Evolutionary conservation across 2,888 invertebrate species (phyloP).

Genomic region (Flabesymbios commensalis): DNA sequence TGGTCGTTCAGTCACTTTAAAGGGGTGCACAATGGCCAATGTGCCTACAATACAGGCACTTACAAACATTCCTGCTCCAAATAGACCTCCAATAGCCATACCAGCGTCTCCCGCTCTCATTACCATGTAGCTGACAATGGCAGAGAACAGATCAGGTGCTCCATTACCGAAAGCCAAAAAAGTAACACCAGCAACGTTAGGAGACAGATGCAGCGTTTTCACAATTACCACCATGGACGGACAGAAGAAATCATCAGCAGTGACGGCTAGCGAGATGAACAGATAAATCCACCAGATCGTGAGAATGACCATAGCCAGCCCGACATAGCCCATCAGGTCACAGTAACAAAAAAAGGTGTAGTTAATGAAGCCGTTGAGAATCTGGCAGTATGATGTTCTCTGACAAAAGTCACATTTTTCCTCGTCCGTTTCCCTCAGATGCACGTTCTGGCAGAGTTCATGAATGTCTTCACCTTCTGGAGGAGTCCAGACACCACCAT

Average conservation of each 20-base stretch:
- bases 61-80: conserved; percentile 68
- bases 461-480: no score
- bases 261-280: no score
- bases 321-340: no score
- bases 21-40: conserved; percentile 66
- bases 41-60: conserved; percentile 68
- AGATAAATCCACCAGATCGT: no score
- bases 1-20: conserved; percentile 64
- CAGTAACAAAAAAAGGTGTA: background rate
- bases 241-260: no score
- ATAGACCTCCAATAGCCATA: conserved; percentile 56
- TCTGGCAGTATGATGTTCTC: no score
- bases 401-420: no score
- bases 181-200: conserved; percentile 69
- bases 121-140: conserved; percentile 65
- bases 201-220: conserved; percentile 60
- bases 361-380: background rate
- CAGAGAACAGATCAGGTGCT: conserved; percentile 72
- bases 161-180: conserved; percentile 74
- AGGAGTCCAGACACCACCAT: no score
- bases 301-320: no score
- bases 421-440: no score
- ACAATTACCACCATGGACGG: conserved; percentile 62
- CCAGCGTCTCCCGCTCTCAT: conserved; percentile 59
- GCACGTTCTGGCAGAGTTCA: no score